Percentiles rank a stretch among this genome's conserved stretches.
Conservation (phyloP, 92 coral and sea anemone species). For the Parazoanthus darwini region DNA sequence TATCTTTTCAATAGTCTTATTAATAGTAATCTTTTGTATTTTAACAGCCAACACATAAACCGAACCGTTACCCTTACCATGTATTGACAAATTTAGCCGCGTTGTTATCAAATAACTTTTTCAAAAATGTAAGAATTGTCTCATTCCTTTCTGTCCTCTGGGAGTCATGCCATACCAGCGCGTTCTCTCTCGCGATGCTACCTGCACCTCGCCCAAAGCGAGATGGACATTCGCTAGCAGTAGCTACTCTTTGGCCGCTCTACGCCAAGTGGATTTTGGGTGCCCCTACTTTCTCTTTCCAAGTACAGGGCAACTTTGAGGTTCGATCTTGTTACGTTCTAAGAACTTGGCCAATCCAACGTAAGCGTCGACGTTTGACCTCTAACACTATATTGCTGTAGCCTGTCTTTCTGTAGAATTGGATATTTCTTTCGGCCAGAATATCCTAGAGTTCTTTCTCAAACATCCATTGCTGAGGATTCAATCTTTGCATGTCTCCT, state of each 20-base stretch:
- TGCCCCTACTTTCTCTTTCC: constrained; percentile 2
- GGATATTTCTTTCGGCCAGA: not conserved
- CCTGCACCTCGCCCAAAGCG: not conserved
- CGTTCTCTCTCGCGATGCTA: not conserved
- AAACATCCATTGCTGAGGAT: not conserved
- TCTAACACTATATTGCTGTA: not conserved
- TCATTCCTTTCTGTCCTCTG: not conserved
- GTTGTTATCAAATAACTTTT: too few relatives aligned
- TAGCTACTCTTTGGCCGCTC: too few relatives aligned
- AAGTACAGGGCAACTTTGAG: not conserved
- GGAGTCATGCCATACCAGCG: not conserved
- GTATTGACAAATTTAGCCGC: too few relatives aligned
- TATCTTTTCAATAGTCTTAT: too few relatives aligned
- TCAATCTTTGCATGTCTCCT: not conserved
- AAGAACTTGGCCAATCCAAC: constrained; percentile 19
- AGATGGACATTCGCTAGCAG: not conserved
- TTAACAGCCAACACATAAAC: too few relatives aligned
- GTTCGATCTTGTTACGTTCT: constrained; percentile 7
- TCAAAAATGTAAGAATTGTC: too few relatives aligned
- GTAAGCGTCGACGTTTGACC: not conserved
- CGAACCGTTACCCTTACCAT: too few relatives aligned
- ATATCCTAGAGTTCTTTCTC: not conserved
- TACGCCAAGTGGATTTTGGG: constrained; percentile 14
- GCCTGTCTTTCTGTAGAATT: not conserved
- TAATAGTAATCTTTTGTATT: too few relatives aligned